phyloP scores from a whole-genome alignment of 2,888 invertebrate genomes.

The Drosophila quasianomalipes region DNA sequence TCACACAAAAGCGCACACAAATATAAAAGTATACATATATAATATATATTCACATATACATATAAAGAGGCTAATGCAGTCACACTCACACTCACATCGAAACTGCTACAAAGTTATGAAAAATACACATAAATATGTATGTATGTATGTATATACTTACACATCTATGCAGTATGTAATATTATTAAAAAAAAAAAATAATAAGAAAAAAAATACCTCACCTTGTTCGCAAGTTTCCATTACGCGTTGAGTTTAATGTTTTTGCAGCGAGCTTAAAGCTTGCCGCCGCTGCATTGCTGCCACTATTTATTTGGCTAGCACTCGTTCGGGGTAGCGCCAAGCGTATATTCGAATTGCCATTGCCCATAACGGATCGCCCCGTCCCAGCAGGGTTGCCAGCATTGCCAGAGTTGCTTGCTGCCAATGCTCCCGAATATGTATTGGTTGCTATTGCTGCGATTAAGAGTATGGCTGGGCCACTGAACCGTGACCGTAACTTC shows the following conservation, averaged over 20 bases:
- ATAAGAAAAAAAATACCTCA: constrained; percentile 62
- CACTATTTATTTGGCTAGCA: constrained; percentile 86
- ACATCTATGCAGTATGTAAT: constrained; percentile 3
- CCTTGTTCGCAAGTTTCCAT: constrained; percentile 85
- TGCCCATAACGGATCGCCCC: constrained; percentile 78
- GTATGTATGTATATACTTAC: constrained; percentile 7
- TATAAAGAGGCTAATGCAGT: constrained; percentile 27
- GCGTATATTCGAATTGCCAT: constrained; percentile 86
- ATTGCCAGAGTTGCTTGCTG: constrained; percentile 53
- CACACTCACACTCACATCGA: constrained; percentile 18
- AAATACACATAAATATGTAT: constrained; percentile 9
- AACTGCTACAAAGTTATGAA: constrained; percentile 18
- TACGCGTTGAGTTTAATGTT: constrained; percentile 84
- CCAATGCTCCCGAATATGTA: constrained; percentile 40
- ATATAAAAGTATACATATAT: constrained; percentile 4
- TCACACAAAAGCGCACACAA: constrained; percentile 56
- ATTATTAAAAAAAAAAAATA: constrained; percentile 3
- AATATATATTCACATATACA: constrained; percentile 13
- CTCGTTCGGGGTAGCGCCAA: constrained; percentile 87
- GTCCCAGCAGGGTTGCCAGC: constrained; percentile 69
- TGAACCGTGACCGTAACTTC: constrained; percentile 38
- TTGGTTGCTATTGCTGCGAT: constrained; percentile 24
- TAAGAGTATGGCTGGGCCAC: constrained; percentile 38
- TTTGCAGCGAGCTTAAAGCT: constrained; percentile 83
- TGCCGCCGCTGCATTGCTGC: constrained; percentile 55